These are phyloP conservation scores for Oreohelix idahoensis DNA, from an alignment of 1,140 invertebrate species.

Conservation along the genomic window DNA sequence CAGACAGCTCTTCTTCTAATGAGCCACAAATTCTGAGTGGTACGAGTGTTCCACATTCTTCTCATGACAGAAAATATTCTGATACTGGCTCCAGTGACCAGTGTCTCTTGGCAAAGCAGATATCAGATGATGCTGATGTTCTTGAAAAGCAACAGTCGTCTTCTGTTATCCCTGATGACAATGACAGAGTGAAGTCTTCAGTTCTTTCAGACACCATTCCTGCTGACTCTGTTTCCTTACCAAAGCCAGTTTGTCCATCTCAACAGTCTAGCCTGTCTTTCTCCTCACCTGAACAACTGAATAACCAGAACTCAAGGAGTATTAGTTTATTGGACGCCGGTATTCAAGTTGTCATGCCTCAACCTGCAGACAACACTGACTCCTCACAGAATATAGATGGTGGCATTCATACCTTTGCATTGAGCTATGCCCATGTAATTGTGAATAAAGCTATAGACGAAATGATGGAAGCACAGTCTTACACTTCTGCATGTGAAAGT, in stretches of 20 bases:
- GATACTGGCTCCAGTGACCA: background rate
- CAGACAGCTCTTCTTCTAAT: background rate
- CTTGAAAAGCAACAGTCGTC: background rate
- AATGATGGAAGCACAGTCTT: background rate
- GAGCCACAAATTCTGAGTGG: background rate
- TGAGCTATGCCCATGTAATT: background rate
- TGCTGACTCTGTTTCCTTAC: background rate
- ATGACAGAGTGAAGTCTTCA: background rate
- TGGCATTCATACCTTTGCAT: conserved; percentile 2
- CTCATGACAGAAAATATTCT: background rate
- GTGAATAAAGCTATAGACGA: conserved; percentile 2
- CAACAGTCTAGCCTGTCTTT: background rate
- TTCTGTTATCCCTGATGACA: background rate
- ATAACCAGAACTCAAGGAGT: background rate
- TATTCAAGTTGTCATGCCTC: background rate
- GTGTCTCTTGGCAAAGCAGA: background rate
- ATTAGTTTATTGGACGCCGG: background rate
- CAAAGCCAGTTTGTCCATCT: background rate
- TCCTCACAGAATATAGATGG: background rate
- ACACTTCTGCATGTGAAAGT: background rate
- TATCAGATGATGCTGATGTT: background rate
- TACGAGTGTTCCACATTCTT: background rate
- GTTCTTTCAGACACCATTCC: background rate
- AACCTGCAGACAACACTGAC: background rate
- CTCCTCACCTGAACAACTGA: background rate